Conservation (phyloP, 2,797 vertebrate genomes). For the Euthynnus affinis region DNA sequence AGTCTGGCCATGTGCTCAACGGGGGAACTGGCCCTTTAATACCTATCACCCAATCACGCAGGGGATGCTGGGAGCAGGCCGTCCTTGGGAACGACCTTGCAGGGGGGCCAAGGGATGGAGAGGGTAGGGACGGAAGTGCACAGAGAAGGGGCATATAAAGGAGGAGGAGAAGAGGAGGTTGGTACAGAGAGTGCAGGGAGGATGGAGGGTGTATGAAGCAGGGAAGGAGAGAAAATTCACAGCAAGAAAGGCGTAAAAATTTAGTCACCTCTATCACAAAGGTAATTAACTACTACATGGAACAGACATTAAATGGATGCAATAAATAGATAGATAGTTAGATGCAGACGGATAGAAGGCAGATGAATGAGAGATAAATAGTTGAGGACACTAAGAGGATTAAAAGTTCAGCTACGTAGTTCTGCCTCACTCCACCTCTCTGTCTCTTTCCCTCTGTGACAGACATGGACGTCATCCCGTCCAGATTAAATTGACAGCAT, state of each 20-base stretch:
- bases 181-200: slow-evolving; percentile 23
- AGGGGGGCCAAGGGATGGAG: slow-evolving; percentile 72
- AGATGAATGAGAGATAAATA: slow-evolving; percentile 64
- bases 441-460: slow-evolving; percentile 45
- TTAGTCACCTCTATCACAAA: slow-evolving; percentile 21
- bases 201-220: slow-evolving; percentile 25
- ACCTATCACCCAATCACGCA: slow-evolving; percentile 81
- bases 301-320: slow-evolving; percentile 24
- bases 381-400: slow-evolving; percentile 78
- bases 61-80: slow-evolving; percentile 79
- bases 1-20: slow-evolving; percentile 72
- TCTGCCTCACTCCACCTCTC: slow-evolving; percentile 54
- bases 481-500: slow-evolving; percentile 82
- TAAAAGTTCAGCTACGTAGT: slow-evolving; percentile 75
- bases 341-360: slow-evolving; percentile 49
- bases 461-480: slow-evolving; percentile 67
- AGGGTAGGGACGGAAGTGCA: slow-evolving; percentile 53
- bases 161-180: slow-evolving; percentile 40
- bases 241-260: slow-evolving; percentile 14
- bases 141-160: slow-evolving; percentile 49
- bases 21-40: slow-evolving; percentile 86
- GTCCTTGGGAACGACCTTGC: slow-evolving; percentile 89
- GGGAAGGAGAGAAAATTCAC: neutral
- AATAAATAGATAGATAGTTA: slow-evolving; percentile 43
- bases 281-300: slow-evolving; percentile 18